Conservation (phyloP, 2,113 vertebrate species). For the Lasiurus borealis region DNA sequence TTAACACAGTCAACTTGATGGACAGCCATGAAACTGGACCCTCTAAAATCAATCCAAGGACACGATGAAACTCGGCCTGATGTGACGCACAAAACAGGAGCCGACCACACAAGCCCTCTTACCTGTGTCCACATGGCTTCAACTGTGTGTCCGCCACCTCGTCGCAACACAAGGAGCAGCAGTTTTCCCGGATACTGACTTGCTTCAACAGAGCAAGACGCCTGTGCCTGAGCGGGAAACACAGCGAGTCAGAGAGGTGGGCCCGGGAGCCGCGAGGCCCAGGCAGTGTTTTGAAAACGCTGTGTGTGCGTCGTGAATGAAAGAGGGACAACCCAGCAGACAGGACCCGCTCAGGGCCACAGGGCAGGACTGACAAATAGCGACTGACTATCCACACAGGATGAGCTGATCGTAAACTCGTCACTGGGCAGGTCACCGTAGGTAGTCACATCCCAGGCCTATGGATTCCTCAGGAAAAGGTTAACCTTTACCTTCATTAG, state of each 20-base stretch:
- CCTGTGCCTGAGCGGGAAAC: slow-evolving; percentile 91
- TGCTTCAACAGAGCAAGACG: slow-evolving; percentile 97
- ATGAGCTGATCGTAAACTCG: too few species aligned
- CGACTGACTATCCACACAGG: not conserved
- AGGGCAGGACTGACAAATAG: not conserved
- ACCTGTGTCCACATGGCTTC: slow-evolving; percentile 98
- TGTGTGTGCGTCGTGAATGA: not conserved
- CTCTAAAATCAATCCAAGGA: slow-evolving; percentile 1
- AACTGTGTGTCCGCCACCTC: slow-evolving; percentile 98
- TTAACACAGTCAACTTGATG: not conserved
- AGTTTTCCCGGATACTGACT: slow-evolving; percentile 99
- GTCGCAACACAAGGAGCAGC: slow-evolving; percentile 98
- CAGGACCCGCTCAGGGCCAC: too few species aligned
- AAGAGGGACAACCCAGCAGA: not conserved
- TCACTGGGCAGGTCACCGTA: not conserved
- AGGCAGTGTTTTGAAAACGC: not conserved
- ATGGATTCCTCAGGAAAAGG: not conserved
- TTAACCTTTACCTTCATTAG: not conserved
- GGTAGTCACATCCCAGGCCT: not conserved
- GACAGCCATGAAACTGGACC: not conserved
- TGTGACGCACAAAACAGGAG: not conserved
- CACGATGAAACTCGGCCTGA: not conserved
- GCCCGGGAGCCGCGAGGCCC: not conserved
- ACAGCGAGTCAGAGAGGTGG: not conserved
- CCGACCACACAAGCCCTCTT: slow-evolving; percentile 59